These are phyloP conservation scores for Arrhopalites spinosus DNA, from an alignment of 2,888 invertebrate species.

Conservation along the genomic window DNA sequence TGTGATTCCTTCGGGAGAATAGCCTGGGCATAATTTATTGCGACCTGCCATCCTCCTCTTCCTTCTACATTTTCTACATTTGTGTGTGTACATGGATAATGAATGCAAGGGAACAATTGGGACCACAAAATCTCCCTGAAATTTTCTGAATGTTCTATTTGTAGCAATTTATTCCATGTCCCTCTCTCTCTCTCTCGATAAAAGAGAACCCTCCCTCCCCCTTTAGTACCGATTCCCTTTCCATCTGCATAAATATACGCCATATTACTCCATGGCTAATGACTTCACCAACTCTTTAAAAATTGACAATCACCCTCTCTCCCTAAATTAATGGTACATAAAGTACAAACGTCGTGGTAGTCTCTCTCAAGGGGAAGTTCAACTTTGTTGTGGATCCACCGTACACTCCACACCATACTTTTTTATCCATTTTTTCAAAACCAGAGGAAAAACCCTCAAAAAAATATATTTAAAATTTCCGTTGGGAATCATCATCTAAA, in stretches of 20 bases:
- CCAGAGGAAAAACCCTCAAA: background rate
- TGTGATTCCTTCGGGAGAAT: slow-evolving; percentile 23
- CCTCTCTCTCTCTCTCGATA: slow-evolving; percentile 6
- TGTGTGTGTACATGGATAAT: no score
- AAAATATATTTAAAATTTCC: no score
- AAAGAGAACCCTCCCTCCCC: no score
- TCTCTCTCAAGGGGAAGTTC: slow-evolving; percentile 8
- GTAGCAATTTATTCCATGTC: slow-evolving; percentile 30
- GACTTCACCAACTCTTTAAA: slow-evolving; percentile 32
- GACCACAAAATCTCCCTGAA: no score
- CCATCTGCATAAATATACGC: slow-evolving; percentile 24
- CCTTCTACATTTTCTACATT: background rate
- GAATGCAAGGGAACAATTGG: no score
- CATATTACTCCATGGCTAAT: slow-evolving; percentile 21
- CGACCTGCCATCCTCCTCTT: slow-evolving; percentile 18
- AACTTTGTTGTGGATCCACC: background rate
- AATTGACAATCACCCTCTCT: slow-evolving; percentile 30
- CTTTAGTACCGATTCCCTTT: background rate
- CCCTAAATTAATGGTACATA: slow-evolving; percentile 7
- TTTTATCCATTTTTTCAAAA: background rate
- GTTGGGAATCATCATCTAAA: no score
- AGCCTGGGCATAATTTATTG: slow-evolving; percentile 24
- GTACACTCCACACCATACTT: background rate
- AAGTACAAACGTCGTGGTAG: background rate
- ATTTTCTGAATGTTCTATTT: slow-evolving; percentile 8